phyloP scores from a whole-genome alignment of 2,888 invertebrate genomes.

The Palloptera scutellata region DNA sequence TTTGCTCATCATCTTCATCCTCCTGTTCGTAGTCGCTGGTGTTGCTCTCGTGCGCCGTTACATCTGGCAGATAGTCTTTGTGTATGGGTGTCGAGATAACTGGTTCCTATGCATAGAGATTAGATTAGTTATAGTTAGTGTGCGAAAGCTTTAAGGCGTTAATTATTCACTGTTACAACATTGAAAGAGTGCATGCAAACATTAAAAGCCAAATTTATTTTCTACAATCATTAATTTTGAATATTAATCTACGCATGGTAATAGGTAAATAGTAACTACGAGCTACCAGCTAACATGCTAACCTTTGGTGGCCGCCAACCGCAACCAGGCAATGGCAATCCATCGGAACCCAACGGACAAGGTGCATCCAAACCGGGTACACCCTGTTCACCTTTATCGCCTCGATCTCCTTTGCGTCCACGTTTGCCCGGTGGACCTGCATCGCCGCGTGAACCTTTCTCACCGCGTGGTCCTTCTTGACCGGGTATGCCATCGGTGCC shows the following conservation, averaged over 20 bases:
- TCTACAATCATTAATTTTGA: slow-evolving; percentile 12
- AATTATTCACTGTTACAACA: neutral
- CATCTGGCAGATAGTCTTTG: slow-evolving; percentile 69
- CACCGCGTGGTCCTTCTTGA: slow-evolving; percentile 90
- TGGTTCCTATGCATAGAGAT: slow-evolving; percentile 56
- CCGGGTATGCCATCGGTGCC: slow-evolving; percentile 94
- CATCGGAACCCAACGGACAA: slow-evolving; percentile 96
- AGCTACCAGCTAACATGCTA: slow-evolving; percentile 53
- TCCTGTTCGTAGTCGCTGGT: slow-evolving; percentile 68
- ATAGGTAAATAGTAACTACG: slow-evolving; percentile 21
- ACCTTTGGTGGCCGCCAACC: slow-evolving; percentile 92
- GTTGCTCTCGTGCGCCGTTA: slow-evolving; percentile 69
- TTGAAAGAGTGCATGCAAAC: neutral
- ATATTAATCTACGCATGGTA: slow-evolving; percentile 4
- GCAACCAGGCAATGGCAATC: slow-evolving; percentile 94
- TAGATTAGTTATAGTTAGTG: slow-evolving; percentile 24
- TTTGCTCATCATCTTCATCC: slow-evolving; percentile 68
- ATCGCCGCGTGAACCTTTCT: slow-evolving; percentile 84
- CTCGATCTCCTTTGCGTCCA: slow-evolving; percentile 91
- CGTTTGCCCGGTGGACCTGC: slow-evolving; percentile 84
- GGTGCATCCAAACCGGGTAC: slow-evolving; percentile 98
- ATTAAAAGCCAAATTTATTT: slow-evolving; percentile 8
- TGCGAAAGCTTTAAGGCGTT: slow-evolving; percentile 20
- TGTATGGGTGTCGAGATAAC: slow-evolving; percentile 66
- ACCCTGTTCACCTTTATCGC: slow-evolving; percentile 94